These are phyloP conservation scores for Girardia tigrina DNA, from an alignment of 2,888 invertebrate species.

Conservation along the genomic window DNA sequence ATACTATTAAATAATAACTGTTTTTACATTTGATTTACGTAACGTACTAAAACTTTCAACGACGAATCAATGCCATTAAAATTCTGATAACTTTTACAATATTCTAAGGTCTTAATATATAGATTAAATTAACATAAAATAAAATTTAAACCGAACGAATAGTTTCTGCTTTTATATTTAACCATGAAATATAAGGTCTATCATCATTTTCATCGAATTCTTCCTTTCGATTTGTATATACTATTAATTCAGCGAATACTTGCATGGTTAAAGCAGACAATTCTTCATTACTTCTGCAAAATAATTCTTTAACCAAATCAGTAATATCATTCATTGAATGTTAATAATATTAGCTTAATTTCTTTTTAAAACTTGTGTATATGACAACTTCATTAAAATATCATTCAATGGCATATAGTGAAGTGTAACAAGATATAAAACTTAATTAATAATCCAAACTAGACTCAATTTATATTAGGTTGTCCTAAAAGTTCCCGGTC, in stretches of 20 bases:
- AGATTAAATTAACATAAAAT: neutral
- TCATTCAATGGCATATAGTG: no score
- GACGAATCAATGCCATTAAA: constrained; percentile 14
- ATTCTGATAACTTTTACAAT: neutral
- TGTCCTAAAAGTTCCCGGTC: no score
- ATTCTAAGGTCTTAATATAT: neutral
- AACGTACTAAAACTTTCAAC: neutral
- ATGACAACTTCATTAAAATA: no score
- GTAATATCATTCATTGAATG: no score
- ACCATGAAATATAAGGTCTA: neutral
- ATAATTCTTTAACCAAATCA: no score
- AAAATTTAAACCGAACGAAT: neutral
- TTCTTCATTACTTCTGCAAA: neutral
- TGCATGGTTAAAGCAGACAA: constrained; percentile 9
- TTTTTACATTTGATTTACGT: neutral
- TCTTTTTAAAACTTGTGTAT: no score
- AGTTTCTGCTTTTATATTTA: neutral
- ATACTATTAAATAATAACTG: neutral
- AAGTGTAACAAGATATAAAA: no score
- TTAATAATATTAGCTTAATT: no score
- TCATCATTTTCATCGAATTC: neutral
- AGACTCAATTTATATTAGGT: no score
- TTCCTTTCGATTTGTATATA: neutral
- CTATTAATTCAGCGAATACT: neutral
- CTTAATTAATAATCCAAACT: no score